These are phyloP conservation scores for Calypte anna DNA, from an alignment of 2,113 vertebrate species.

Conservation along the genomic window DNA sequence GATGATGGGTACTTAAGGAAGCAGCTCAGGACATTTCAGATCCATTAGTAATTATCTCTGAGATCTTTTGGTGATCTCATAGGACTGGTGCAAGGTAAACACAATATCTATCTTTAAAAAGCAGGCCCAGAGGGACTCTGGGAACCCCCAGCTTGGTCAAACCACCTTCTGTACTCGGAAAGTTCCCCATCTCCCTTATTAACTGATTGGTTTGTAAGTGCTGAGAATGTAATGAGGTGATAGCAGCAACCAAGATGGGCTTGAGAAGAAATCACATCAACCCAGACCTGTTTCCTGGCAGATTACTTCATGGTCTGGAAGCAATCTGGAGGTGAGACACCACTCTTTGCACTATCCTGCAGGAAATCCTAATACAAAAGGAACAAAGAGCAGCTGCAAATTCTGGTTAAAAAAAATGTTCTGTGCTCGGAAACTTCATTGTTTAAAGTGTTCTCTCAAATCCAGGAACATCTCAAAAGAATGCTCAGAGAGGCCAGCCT, in stretches of 20 bases:
- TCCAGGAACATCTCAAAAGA: neutral
- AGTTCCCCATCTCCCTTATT: neutral
- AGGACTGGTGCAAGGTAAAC: neutral
- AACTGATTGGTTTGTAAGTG: neutral
- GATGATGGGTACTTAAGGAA: neutral
- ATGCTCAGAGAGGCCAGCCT: neutral
- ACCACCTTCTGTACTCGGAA: neutral
- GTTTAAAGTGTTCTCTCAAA: neutral
- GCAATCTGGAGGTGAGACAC: neutral
- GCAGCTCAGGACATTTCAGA: neutral
- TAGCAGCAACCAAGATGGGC: neutral
- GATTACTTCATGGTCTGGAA: neutral
- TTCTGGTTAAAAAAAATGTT: neutral
- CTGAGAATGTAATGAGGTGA: neutral
- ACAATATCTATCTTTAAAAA: neutral
- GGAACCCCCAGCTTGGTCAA: neutral
- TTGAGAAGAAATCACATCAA: neutral
- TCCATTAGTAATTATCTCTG: slow-evolving; percentile 3
- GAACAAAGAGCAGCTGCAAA: neutral
- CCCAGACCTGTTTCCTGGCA: slow-evolving; percentile 4
- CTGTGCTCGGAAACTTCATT: neutral
- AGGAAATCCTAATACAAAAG: neutral
- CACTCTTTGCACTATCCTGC: neutral
- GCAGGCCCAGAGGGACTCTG: accelerated
- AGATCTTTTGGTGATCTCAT: neutral